A percentile compares a stretch with the other conserved stretches of the same genome.
Conservation (phyloP, 92 coral and sea anemone species). For the Heteractis magnifica region DNA sequence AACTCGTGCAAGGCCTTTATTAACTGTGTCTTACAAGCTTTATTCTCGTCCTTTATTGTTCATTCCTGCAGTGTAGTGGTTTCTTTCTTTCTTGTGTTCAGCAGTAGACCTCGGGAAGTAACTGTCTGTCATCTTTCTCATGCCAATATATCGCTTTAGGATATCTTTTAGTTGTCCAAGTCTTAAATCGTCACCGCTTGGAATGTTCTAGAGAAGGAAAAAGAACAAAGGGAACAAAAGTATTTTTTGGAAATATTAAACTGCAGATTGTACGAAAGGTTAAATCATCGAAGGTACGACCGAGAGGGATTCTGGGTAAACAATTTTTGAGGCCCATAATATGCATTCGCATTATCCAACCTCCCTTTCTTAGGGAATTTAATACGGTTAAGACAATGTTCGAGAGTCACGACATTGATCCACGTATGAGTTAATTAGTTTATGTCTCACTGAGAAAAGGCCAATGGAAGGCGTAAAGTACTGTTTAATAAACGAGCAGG, state of each 20-base stretch:
- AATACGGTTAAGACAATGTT: no score
- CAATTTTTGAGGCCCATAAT: no score
- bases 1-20: slow-evolving; percentile 1
- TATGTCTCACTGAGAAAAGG: no score
- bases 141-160: slow-evolving; percentile 13
- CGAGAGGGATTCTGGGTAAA: no score
- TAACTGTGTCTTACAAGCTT: not conserved
- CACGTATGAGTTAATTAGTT: no score
- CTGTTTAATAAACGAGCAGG: no score
- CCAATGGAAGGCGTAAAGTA: no score
- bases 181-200: not conserved
- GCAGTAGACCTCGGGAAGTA: not conserved
- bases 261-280: no score
- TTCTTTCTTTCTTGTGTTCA: not conserved
- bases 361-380: no score
- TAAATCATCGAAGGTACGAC: no score
- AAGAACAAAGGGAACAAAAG: not conserved
- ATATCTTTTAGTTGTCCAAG: slow-evolving; percentile 16
- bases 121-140: slow-evolving; percentile 11
- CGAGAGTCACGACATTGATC: no score
- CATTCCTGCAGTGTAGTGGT: not conserved
- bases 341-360: no score
- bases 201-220: not conserved
- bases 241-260: not conserved
- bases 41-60: not conserved